Base-by-base conservation (phyloP, 2,113 vertebrate species). In the Pontoporia blainvillei region DNA sequence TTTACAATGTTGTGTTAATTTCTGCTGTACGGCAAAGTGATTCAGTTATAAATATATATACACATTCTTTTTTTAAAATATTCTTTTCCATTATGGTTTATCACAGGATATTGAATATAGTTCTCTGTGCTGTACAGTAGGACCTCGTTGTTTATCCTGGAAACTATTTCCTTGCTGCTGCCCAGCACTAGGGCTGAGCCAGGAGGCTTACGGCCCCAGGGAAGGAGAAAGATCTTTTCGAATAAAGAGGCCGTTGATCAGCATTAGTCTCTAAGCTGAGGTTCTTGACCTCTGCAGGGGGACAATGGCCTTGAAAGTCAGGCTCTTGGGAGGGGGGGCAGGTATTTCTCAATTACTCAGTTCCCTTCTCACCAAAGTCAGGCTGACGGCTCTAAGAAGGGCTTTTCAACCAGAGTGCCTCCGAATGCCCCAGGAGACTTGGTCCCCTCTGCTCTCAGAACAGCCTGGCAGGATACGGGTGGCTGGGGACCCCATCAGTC, bases 211-310 rank as follows among this genome's bases (percentile, higher is more conserved):
- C 20, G 91, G 94, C 89, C 92, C 57, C 27, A 36, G 64, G 61
- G 76, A 81, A 73, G 12, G 64, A 86, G 89, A 85, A 82, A 57
- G 61, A 88, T 78, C 41, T 75, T 66, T 78, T 36, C 8, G 5
- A 86, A 97, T 83, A 95, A 96, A 97, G 92, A 95, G 41, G 18
- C 78, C 69, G 79, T 84, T 93, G 94, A 93, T 95, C 73, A 72
- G 44, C 36, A 23, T n/a, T 85, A 75, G 31, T 67, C 21, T 81
- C 73, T 71, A 44, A 79, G 76, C 46, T 62, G 86, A 90, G 27
- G 18, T 64, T 88, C 59, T 64, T 82, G 93, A 96, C 90, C 62
- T 83, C 67, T 79, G 73, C 44, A 10, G 62, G 90, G 81, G 67
- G 20, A 91, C 90, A 49, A 57, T 23, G 44, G 82, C 85, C 82